Evolutionary conservation across 2,113 vertebrate genomes (phyloP).

Genomic region (Corynorhinus townsendii): DNA sequence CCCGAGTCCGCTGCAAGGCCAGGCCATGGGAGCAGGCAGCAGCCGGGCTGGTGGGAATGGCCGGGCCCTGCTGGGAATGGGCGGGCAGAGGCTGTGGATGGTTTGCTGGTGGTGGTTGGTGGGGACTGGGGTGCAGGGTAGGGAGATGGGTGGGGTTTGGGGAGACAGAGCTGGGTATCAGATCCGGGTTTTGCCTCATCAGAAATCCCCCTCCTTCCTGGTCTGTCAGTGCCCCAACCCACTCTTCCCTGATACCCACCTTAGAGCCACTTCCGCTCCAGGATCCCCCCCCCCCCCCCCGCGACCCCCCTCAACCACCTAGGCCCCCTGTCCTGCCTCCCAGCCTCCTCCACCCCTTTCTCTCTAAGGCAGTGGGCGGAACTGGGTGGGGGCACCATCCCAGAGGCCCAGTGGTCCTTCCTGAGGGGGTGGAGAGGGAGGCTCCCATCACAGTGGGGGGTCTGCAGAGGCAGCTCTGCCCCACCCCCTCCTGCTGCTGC

Average conservation of each 20-base stretch:
- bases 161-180: neutral
- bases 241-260: neutral
- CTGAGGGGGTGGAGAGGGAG: neutral
- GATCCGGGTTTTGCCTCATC: neutral
- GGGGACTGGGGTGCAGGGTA: neutral
- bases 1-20: constrained; percentile 18
- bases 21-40: neutral
- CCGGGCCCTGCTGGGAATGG: no score
- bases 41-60: neutral
- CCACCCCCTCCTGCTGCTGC: constrained; percentile 83
- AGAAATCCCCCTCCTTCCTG: neutral
- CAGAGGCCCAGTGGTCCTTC: neutral
- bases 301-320: no score
- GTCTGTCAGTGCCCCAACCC: neutral
- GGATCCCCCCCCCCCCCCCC: no score
- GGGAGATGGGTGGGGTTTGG: neutral
- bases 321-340: no score
- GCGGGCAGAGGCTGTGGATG: neutral
- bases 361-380: constrained; percentile 43
- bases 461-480: constrained; percentile 83
- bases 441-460: constrained; percentile 88
- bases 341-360: neutral
- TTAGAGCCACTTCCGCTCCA: neutral
- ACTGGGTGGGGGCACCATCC: neutral
- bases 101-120: constrained; percentile 15